A percentile compares a stretch with the other conserved stretches of the same genome.
Evolutionary conservation across 2,888 invertebrate genomes (phyloP).

Genomic region (Papilio elwesi): DNA sequence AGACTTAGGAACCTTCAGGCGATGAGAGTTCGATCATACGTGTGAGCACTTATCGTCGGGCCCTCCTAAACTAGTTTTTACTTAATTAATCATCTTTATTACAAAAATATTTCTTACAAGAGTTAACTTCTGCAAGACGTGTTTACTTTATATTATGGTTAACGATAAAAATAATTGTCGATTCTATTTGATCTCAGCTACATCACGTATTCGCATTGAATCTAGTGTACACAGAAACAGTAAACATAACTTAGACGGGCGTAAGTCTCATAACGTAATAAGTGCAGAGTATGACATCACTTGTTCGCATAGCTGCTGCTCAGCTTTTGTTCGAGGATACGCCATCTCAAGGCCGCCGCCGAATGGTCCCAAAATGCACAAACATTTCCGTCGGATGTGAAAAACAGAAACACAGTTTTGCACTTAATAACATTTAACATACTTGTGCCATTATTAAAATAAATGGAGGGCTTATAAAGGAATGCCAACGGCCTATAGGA

Average conservation of each 20-base stretch:
- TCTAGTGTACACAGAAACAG: conserved; percentile 20
- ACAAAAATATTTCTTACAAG: background rate
- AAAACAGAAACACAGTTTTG: conserved; percentile 22
- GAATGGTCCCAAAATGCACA: conserved; percentile 28
- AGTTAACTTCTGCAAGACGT: background rate
- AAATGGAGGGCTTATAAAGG: conserved; percentile 15
- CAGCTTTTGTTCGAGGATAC: conserved; percentile 43
- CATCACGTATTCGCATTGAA: conserved; percentile 43
- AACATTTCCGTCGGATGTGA: conserved; percentile 21
- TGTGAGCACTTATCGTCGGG: no score
- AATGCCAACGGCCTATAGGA: conserved; percentile 18
- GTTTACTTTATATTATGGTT: conserved; percentile 21
- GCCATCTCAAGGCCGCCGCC: conserved; percentile 31
- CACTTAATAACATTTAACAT: conserved; percentile 14
- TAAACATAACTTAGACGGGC: conserved; percentile 31
- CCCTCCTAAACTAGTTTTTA: background rate
- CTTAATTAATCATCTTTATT: background rate
- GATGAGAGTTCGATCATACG: no score
- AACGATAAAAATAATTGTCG: conserved; percentile 37
- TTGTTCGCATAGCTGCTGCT: conserved; percentile 44
- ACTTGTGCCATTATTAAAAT: conserved; percentile 15
- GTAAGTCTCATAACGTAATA: conserved; percentile 40
- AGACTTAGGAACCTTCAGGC: no score
- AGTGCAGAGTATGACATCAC: conserved; percentile 49
- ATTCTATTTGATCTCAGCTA: conserved; percentile 43